Conservation (phyloP, 2,797 vertebrate species). For the Acipenser ruthenus region DNA sequence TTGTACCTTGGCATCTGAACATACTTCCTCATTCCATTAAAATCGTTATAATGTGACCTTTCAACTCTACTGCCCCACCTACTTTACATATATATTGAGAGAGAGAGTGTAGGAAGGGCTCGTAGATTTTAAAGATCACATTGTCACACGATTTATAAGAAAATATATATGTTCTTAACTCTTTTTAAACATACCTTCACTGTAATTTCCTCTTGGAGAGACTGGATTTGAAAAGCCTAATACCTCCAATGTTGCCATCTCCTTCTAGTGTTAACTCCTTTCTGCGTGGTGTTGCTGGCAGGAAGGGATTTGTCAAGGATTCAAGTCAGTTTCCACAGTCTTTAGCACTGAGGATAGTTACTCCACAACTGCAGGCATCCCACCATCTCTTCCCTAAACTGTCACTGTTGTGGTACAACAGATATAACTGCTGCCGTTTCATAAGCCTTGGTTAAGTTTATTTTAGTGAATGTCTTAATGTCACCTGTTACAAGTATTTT, state of each 20-base stretch:
- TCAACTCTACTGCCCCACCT: too few species aligned
- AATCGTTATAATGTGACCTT: too few species aligned
- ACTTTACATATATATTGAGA: neutral
- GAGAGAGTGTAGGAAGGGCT: too few species aligned
- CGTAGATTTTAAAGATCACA: neutral
- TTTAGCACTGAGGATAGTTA: neutral
- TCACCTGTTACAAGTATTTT: neutral
- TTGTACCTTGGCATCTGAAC: too few species aligned
- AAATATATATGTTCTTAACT: constrained; percentile 6
- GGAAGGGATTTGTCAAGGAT: constrained; percentile 16
- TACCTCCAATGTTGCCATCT: constrained; percentile 1
- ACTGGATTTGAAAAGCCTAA: constrained; percentile 6
- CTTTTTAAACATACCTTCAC: constrained; percentile 5
- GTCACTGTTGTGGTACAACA: too few species aligned
- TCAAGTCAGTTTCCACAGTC: neutral
- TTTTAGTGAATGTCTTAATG: too few species aligned
- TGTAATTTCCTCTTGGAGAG: constrained; percentile 26
- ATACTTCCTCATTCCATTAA: too few species aligned
- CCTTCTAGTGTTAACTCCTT: constrained; percentile 23
- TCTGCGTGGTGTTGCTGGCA: constrained; percentile 19
- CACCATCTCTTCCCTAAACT: too few species aligned
- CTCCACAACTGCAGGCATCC: too few species aligned
- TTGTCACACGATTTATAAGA: constrained; percentile 6
- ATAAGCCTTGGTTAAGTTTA: too few species aligned
- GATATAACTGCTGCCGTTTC: too few species aligned